Base-by-base conservation (phyloP, 2,113 vertebrate genomes). In the Apodemus sylvaticus region DNA sequence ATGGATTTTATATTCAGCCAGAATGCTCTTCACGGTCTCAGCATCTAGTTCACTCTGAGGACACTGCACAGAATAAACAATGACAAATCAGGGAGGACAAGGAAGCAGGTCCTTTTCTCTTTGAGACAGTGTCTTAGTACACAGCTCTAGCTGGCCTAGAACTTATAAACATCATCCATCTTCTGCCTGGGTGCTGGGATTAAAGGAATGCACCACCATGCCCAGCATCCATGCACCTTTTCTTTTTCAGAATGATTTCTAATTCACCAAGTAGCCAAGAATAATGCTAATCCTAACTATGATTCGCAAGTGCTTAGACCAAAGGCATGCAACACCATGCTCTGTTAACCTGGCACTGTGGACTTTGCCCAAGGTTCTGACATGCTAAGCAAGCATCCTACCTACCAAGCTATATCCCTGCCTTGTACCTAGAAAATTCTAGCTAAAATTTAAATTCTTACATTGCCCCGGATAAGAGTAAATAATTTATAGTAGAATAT, bases 1-100 rank as follows among this genome's bases (percentile, higher is more conserved):
- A 98, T 99, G 99, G 96, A 99, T 99, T 98, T 99, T 99, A 93
- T 99, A 99, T 96, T 99, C 99, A 0, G 99, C 99, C 81, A 99
- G 97, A 98, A 99, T 99, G 97, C 99, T 99, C 98, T 99, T 99
- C 96, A 99, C 99, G 0, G 99, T 99, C 39, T 99, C 99, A 22
- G 94, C 95, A 89, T 99, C 99, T 90, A 99, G 98, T 97, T 99
- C 99, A 3, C 96, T 99, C 98, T 99, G 99, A 36, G 99, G 98
- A 96, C 99, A 99, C 99, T 99, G 92, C 86, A 91, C 2, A 0
- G 0, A 92, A 68, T 70, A 93, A 73, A 78, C 12, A 86, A 45
- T 4, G 45, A 95, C 11, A n/a, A 10, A 53, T 95, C 60, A 86
- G 51, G 39, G 14, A 45, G 36, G 2, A 29, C 1, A 34, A 36